phyloP scores from a whole-genome alignment of 2,113 vertebrate genomes.

The Cyanistes caeruleus region DNA sequence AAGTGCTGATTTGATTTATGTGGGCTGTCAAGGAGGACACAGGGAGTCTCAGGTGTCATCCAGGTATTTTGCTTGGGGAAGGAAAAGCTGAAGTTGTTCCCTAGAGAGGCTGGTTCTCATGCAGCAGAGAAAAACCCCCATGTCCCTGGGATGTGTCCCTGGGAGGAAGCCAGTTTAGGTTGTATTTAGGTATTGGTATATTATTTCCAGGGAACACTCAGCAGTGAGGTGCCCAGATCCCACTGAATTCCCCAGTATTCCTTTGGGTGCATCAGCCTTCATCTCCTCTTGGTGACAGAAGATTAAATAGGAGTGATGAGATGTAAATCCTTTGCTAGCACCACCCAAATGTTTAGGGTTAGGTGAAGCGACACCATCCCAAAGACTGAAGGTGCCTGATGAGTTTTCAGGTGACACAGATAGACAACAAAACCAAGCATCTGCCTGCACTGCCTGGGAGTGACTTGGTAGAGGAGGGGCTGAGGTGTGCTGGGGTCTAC shows the following conservation, averaged over 20 bases:
- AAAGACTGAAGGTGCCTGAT: neutral
- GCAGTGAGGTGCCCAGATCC: neutral
- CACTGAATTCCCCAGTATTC: neutral
- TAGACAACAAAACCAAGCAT: rapidly evolving
- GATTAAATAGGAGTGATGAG: neutral
- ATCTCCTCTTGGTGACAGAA: neutral
- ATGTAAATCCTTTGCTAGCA: neutral
- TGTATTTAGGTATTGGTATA: neutral
- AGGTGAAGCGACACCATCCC: rapidly evolving
- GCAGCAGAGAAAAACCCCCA: neutral
- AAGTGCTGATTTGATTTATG: slow-evolving; percentile 24
- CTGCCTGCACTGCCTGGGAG: neutral
- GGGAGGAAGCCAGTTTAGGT: neutral
- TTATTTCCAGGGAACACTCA: neutral
- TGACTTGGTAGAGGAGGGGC: neutral
- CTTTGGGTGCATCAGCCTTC: neutral
- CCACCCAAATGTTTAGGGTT: neutral
- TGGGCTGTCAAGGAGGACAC: neutral
- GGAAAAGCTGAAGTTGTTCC: neutral
- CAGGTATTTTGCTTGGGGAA: neutral
- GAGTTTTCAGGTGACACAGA: neutral
- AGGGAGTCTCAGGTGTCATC: neutral
- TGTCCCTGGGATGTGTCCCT: rapidly evolving
- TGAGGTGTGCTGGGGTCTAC: neutral
- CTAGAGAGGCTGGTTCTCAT: neutral